Conservation (phyloP, 2,888 invertebrate genomes). For the Pocota personata region DNA sequence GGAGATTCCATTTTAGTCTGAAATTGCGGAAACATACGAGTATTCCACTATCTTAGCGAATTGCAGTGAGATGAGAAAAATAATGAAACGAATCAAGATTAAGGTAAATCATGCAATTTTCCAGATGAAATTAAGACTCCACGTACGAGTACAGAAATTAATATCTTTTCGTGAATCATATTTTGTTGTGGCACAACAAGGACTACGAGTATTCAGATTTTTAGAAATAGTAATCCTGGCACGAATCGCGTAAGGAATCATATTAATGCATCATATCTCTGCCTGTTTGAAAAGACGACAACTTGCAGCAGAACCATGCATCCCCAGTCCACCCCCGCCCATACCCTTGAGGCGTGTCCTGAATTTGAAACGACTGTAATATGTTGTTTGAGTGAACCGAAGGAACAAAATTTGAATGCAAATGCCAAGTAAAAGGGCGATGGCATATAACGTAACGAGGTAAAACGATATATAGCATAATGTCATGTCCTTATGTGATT, state of each 20-base stretch:
- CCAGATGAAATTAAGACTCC: slow-evolving; percentile 43
- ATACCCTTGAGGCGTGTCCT: slow-evolving; percentile 44
- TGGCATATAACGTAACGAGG: slow-evolving; percentile 36
- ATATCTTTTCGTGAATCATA: slow-evolving; percentile 15
- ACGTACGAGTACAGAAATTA: slow-evolving; percentile 34
- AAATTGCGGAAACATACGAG: slow-evolving; percentile 6
- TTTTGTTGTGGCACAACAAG: slow-evolving; percentile 5
- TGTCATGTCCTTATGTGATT: slow-evolving; percentile 51
- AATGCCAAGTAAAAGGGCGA: slow-evolving; percentile 48
- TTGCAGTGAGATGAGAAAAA: slow-evolving; percentile 19
- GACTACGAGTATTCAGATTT: not conserved
- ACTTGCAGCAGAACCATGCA: slow-evolving; percentile 25
- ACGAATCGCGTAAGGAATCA: slow-evolving; percentile 48
- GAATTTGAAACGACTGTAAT: slow-evolving; percentile 58
- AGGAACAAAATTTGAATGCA: slow-evolving; percentile 58
- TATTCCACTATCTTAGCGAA: slow-evolving; percentile 15
- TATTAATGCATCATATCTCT: slow-evolving; percentile 49
- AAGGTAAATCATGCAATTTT: slow-evolving; percentile 55
- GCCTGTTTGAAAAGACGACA: slow-evolving; percentile 36
- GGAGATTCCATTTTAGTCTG: not conserved
- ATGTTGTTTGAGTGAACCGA: slow-evolving; percentile 9
- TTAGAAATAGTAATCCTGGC: slow-evolving; percentile 27
- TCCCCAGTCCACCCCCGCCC: slow-evolving; percentile 3
- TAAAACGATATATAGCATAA: slow-evolving; percentile 20
- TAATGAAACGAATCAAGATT: slow-evolving; percentile 22